A percentile compares a stretch with the other conserved stretches of the same genome.
Evolutionary conservation across 2,797 vertebrate species (phyloP).

Genomic region (Poecilia velifera): DNA sequence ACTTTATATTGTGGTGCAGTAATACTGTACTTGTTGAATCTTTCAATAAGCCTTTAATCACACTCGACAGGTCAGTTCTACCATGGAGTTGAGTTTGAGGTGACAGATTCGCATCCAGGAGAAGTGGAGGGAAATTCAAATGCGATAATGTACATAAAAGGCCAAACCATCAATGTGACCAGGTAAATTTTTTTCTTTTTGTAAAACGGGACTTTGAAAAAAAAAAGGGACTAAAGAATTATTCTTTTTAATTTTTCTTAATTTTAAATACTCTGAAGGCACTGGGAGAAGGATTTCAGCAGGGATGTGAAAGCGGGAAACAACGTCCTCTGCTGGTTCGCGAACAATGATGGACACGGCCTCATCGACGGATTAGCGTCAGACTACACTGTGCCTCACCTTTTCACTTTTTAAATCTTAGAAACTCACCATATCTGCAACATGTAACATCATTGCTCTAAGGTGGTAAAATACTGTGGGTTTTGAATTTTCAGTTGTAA

Average conservation of each 20-base stretch:
- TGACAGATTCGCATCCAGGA: slow-evolving; percentile 77
- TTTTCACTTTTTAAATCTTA: slow-evolving; percentile 45
- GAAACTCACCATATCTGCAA: not conserved
- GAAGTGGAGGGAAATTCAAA: slow-evolving; percentile 77
- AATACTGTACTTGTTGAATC: not conserved
- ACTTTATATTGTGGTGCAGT: not conserved
- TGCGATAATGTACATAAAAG: slow-evolving; percentile 88
- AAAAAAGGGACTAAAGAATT: not conserved
- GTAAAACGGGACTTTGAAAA: not conserved
- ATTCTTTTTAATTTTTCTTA: not conserved
- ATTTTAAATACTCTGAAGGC: slow-evolving; percentile 70
- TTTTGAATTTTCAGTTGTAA: not conserved
- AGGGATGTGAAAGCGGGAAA: slow-evolving; percentile 68
- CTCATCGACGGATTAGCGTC: slow-evolving; percentile 86
- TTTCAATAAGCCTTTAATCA: not conserved
- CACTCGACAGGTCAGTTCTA: slow-evolving; percentile 87
- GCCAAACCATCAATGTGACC: slow-evolving; percentile 84
- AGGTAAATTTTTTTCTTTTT: slow-evolving; percentile 73
- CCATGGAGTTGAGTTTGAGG: slow-evolving; percentile 83
- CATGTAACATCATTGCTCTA: not conserved
- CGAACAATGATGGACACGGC: slow-evolving; percentile 85
- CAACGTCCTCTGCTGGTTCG: slow-evolving; percentile 88
- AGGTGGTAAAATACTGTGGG: not conserved
- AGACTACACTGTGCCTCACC: slow-evolving; percentile 84
- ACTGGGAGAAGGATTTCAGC: slow-evolving; percentile 88